Evolutionary conservation across 2,113 vertebrate genomes (phyloP).

Genomic region (Genyomyrus donnyi): DNA sequence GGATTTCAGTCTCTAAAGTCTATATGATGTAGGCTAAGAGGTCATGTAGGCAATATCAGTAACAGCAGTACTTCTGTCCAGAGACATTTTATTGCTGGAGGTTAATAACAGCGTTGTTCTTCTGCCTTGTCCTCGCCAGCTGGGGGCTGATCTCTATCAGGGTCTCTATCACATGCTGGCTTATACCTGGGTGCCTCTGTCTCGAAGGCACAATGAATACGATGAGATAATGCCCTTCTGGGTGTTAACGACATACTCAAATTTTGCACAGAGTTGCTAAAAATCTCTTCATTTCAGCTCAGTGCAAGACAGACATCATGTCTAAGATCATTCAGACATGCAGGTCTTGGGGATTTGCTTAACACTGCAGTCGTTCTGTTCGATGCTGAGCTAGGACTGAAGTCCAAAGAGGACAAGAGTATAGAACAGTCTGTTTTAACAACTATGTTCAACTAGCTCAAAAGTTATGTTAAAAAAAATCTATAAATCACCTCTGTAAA

Average conservation of each 20-base stretch:
- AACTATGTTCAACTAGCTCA: neutral
- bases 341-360: neutral
- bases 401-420: neutral
- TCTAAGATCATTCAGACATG: neutral
- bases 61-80: neutral
- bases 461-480: neutral
- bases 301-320: neutral
- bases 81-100: slow-evolving; percentile 18
- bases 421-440: neutral
- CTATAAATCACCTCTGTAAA: neutral
- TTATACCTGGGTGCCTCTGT: neutral
- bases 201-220: neutral
- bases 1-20: neutral
- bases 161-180: neutral
- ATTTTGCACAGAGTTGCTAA: neutral
- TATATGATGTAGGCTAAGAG: neutral
- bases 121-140: neutral
- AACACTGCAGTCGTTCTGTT: neutral
- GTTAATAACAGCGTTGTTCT: neutral
- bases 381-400: neutral
- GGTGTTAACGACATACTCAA: neutral
- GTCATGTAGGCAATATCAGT: neutral
- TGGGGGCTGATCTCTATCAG: slow-evolving; percentile 2
- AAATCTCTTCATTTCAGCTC: neutral
- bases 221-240: neutral